Evolutionary conservation across 2,888 invertebrate species (phyloP).

Genomic region (Teleiodes luculella): DNA sequence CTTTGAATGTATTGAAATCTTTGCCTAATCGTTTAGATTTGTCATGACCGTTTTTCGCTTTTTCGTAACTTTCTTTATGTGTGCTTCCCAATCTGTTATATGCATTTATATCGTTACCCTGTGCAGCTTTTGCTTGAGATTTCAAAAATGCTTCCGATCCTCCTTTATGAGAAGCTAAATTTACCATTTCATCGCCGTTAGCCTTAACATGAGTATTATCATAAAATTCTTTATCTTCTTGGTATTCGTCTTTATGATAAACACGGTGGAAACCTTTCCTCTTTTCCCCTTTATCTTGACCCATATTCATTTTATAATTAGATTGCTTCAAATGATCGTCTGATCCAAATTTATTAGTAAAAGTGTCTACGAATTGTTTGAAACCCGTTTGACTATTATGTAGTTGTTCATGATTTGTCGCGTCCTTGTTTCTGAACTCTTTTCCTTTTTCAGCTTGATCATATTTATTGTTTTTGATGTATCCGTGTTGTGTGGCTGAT

Average conservation of each 20-base stretch:
- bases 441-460: conserved; percentile 37
- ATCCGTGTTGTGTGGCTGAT: conserved; percentile 32
- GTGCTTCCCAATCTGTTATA: conserved; percentile 33
- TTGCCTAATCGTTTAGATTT: conserved; percentile 31
- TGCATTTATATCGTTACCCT: conserved; percentile 36
- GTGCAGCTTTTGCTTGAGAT: conserved; percentile 41
- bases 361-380: conserved; percentile 55
- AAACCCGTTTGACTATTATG: conserved; percentile 41
- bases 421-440: conserved; percentile 33
- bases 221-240: conserved; percentile 63
- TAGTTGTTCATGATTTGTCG: conserved; percentile 31
- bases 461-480: conserved; percentile 32
- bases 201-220: conserved; percentile 53
- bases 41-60: conserved; percentile 35
- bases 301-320: conserved; percentile 39
- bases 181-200: conserved; percentile 45
- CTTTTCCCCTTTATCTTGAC: conserved; percentile 55
- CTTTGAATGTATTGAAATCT: conserved; percentile 42
- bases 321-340: conserved; percentile 47
- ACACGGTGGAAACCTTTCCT: conserved; percentile 60
- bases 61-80: conserved; percentile 33
- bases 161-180: conserved; percentile 39
- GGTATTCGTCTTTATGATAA: conserved; percentile 66
- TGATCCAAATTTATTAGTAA: conserved; percentile 57
- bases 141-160: conserved; percentile 46